phyloP scores from a whole-genome alignment of 2,888 invertebrate genomes.

The Macaria liturata region DNA sequence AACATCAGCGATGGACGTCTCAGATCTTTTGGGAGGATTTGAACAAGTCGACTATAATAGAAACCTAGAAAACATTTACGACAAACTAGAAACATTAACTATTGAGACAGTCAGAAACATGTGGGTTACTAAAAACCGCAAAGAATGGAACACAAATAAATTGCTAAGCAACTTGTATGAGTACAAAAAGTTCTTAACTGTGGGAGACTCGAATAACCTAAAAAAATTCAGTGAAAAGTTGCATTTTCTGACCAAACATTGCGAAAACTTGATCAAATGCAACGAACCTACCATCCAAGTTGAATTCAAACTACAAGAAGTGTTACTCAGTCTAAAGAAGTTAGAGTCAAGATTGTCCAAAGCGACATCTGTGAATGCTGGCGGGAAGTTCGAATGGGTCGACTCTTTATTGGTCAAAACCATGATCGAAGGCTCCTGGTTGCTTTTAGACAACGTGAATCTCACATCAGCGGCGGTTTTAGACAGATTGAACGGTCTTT shows the following conservation, averaged over 20 bases:
- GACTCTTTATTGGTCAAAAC: conserved; percentile 94
- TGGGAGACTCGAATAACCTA: conserved; percentile 45
- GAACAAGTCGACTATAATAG: conserved; percentile 94
- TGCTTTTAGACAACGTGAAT: conserved; percentile 96
- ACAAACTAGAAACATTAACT: conserved; percentile 81
- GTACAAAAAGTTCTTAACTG: conserved; percentile 53
- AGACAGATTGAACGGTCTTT: conserved; percentile 96
- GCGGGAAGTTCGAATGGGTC: conserved; percentile 97
- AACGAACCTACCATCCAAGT: conserved; percentile 37
- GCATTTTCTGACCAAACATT: conserved; percentile 54
- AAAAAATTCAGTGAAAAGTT: conserved; percentile 58
- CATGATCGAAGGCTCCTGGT: conserved; percentile 91
- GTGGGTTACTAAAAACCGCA: conserved; percentile 55
- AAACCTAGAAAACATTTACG: conserved; percentile 88
- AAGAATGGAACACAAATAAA: conserved; percentile 53
- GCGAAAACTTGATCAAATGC: conserved; percentile 47
- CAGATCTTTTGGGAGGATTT: conserved; percentile 97
- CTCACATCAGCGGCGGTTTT: conserved; percentile 97
- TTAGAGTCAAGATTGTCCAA: conserved; percentile 70
- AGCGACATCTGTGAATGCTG: conserved; percentile 87
- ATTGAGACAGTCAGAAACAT: conserved; percentile 74
- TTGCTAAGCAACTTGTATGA: conserved; percentile 57
- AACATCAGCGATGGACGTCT: conserved; percentile 96
- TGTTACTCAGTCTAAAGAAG: conserved; percentile 57
- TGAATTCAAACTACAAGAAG: conserved; percentile 46